phyloP scores from a whole-genome alignment of 2,797 vertebrate species.

The Pelobates cultripes region DNA sequence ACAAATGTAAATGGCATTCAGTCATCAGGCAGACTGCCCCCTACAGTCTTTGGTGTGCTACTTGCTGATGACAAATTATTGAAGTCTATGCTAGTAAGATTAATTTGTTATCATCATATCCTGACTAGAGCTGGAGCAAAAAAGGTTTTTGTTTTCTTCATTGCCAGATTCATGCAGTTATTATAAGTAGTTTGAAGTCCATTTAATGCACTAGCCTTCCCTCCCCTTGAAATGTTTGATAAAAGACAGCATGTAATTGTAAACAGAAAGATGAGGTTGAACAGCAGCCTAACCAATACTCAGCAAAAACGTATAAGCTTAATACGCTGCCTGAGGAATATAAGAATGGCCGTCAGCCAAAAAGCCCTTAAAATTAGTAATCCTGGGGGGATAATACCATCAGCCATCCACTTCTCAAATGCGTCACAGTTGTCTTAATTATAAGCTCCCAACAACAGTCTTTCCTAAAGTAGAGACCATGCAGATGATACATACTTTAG shows the following conservation, averaged over 20 bases:
- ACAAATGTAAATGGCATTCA: too few relatives aligned
- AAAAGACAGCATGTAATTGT: constrained; percentile 48
- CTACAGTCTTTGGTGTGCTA: too few relatives aligned
- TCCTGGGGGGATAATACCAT: constrained; percentile 56
- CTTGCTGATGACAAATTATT: too few relatives aligned
- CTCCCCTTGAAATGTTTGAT: constrained; percentile 37
- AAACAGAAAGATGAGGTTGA: constrained; percentile 40
- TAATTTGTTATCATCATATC: too few relatives aligned
- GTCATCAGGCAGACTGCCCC: too few relatives aligned
- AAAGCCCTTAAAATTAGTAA: constrained; percentile 45
- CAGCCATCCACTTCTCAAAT: constrained; percentile 59
- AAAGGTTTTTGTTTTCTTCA: background rate
- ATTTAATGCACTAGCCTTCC: constrained; percentile 38
- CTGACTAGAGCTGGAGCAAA: background rate
- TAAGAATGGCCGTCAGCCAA: constrained; percentile 23
- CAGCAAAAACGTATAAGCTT: constrained; percentile 45
- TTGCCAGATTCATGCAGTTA: constrained; percentile 16
- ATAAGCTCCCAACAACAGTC: constrained; percentile 54
- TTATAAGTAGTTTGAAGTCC: constrained; percentile 38
- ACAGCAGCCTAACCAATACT: constrained; percentile 32
- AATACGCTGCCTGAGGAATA: constrained; percentile 42
- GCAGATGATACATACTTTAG: constrained; percentile 17
- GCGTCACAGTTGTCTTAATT: constrained; percentile 61
- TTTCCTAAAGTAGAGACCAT: constrained; percentile 40
- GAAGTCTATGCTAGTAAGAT: too few relatives aligned